Base-by-base conservation (phyloP, 2,797 vertebrate genomes). In the Crypturellus tataupa region DNA sequence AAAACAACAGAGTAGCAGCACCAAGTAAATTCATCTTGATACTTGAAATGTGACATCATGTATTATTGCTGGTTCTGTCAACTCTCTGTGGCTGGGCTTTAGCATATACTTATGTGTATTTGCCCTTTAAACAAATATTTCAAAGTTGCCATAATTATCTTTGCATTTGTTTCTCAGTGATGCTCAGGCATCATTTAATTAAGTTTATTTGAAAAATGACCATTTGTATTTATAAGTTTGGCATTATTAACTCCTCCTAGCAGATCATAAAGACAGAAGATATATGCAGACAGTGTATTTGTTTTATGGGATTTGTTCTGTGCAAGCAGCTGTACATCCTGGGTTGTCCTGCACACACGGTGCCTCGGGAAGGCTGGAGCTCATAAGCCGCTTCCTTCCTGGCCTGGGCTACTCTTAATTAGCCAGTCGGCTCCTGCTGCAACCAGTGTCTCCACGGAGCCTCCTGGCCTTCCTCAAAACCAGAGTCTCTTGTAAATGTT, bases 311-410 rank as follows among this genome's bases (percentile, higher is more conserved):
- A 49, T 49, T 24, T 24, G 33, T 78, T 78, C 37, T 69, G 0
- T 0, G 0, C 78, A 46, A 56, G 84, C 31, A 5, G 68, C 80
- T 71, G 91, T 65, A 82, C 78, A 85, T 94, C 60, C 46, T 91
- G 75, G 88, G 31, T 84, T 91, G 87, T 80, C 40, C 78, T 77
- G 75, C 78, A 62, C 71, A 64, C 6, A 53, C 27, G 0, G 2
- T 5, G 31, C 92, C 80, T 82, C 68, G 77, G 94, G 85, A 94
- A 89, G 76, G 89, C 76, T 85, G 89, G 47, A 37, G 89, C 84
- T 93, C 88, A 64, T 95, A 95, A 96, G 94, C 95, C 87, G 93
- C 96, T 85, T 94, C 93, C 78, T 90, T 95, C 76, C 84, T 84
- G 93, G 89, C 63, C n/a, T 1, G 40, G 79, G 94, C 87, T 53